Evolutionary conservation across 2,797 vertebrate genomes (phyloP), one percentile per base, ranked within the genome.

Genomic region (Hephaestus fuliginosus): DNA sequence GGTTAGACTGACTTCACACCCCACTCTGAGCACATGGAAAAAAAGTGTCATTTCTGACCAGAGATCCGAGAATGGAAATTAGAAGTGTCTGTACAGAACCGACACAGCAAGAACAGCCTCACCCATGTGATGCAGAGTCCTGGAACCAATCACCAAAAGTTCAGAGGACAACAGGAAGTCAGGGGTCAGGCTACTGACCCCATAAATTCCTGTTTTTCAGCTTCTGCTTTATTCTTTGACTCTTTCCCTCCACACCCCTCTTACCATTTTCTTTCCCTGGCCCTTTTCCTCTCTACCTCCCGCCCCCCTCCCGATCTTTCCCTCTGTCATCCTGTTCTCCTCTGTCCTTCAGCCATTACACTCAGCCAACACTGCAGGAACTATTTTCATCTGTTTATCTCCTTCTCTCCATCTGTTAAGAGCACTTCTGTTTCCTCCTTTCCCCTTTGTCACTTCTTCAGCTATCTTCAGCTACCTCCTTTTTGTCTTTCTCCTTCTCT

Each of bases 81-180:
- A 41, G 39, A 64, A 72, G 76, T 44, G 52, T 56, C 52, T 73
- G 33, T 17, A n/a, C 56, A 79, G 20, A 71, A 82, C 22, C 33
- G 14, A 36, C 39, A 56, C 28, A 48, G 58, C 2, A 33, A 61
- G 58, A 66, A 41, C 30, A 53, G 62, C 28, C 60, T 76, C 70
- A 68, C 76, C 82, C 84, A 88, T 81, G 78, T 88, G 86, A 85
- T 83, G 79, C 61, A 41, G 81, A 78, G 68, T 76, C 84, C 89
- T 95, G 92, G 88, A 93, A 91, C 83, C 85, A 93, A 93, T 95
- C 89, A 91, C 58, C 43, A 78, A 81, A 68, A 8, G 87, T 89
- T 89, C 86, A 89, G 91, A 88, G 89, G 93, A 92, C 91, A 95
- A 94, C 95, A 95, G 95, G 95, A 96, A 93, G 94, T 91, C 80